Evolutionary conservation across 1,140 invertebrate genomes (phyloP).

Genomic region (Lucilia cuprina): DNA sequence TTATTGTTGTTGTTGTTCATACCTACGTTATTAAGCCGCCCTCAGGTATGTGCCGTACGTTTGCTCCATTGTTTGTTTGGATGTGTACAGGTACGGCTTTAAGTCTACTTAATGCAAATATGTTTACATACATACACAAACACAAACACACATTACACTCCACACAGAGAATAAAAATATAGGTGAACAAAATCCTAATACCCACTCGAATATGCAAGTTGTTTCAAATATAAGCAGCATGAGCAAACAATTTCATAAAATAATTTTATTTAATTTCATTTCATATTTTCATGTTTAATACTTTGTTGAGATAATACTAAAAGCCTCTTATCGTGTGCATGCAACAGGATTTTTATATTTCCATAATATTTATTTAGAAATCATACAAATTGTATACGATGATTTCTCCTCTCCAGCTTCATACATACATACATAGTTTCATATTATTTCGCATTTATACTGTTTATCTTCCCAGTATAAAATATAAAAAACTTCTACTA

Average conservation of each 20-base stretch:
- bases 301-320: conserved; percentile 29
- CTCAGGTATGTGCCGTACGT: not conserved
- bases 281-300: conserved; percentile 3
- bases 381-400: not conserved
- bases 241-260: not conserved
- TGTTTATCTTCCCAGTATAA: too few relatives aligned
- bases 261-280: not conserved
- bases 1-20: not conserved
- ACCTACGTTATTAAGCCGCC: not conserved
- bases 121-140: not conserved
- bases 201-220: not conserved
- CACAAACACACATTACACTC: not conserved
- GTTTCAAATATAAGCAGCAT: not conserved
- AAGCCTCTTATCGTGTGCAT: conserved; percentile 30
- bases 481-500: too few relatives aligned
- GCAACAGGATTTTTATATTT: conserved; percentile 22
- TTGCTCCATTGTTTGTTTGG: not conserved
- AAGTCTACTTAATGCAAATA: conserved; percentile 34
- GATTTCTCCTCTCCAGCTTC: too few relatives aligned
- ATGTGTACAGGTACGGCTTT: not conserved
- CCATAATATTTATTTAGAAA: conserved; percentile 18
- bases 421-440: too few relatives aligned
- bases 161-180: not conserved
- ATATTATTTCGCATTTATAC: too few relatives aligned
- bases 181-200: not conserved